A percentile compares a stretch with the other conserved stretches of the same genome.
These are phyloP conservation scores for Toxotes chatareus DNA, from an alignment of 2,113 vertebrate species.

Conservation along the genomic window DNA sequence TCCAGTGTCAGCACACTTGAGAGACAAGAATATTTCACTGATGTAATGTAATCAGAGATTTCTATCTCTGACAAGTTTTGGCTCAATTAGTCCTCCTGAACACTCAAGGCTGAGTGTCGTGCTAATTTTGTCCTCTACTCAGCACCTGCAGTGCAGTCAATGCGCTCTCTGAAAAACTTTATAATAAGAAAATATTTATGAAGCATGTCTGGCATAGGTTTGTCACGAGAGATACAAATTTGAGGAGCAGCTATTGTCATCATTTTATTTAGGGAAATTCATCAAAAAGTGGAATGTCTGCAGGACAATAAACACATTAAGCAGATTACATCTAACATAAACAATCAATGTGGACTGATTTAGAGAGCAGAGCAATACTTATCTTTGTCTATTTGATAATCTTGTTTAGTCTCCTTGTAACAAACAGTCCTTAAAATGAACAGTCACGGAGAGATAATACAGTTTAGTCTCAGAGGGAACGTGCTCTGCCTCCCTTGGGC, in stretches of 20 bases:
- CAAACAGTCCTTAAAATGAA: conserved; percentile 73
- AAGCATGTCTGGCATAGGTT: conserved; percentile 41
- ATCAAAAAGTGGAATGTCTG: conserved; percentile 38
- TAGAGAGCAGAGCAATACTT: conserved; percentile 38
- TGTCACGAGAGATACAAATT: conserved; percentile 29
- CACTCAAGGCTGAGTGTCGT: conserved; percentile 69
- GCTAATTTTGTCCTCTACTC: conserved; percentile 68
- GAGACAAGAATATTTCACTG: conserved; percentile 70
- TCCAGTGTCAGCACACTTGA: conserved; percentile 58
- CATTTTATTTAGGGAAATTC: conserved; percentile 38
- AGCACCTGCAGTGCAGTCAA: conserved; percentile 74
- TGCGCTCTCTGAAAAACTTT: conserved; percentile 50
- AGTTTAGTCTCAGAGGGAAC: conserved; percentile 46
- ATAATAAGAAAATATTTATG: conserved; percentile 55
- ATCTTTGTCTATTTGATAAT: conserved; percentile 69
- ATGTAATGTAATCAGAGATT: conserved; percentile 79
- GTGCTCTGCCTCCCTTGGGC: conserved; percentile 54
- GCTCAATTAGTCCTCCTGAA: conserved; percentile 74
- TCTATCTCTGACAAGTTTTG: conserved; percentile 70
- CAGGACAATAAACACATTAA: conserved; percentile 71
- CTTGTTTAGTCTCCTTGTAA: conserved; percentile 59
- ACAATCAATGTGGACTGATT: conserved; percentile 56
- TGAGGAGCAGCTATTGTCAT: conserved; percentile 41
- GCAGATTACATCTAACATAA: conserved; percentile 69
- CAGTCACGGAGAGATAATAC: conserved; percentile 60